These are phyloP conservation scores for Ormia ochracea DNA, from an alignment of 2,888 invertebrate genomes.

Conservation along the genomic window DNA sequence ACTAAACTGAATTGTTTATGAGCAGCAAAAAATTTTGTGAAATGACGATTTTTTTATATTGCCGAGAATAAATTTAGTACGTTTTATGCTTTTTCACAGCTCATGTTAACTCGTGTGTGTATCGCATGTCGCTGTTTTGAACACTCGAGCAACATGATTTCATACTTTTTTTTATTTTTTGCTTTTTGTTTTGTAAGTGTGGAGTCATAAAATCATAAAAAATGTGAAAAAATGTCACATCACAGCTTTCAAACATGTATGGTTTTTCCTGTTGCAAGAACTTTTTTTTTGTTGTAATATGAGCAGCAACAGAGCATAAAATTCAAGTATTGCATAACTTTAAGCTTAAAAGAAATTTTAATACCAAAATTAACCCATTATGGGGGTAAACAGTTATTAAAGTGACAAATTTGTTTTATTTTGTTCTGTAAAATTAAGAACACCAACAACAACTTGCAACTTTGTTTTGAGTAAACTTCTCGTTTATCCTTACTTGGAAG, in stretches of 20 bases:
- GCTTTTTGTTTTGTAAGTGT: conserved; percentile 14
- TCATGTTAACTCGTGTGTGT: neutral
- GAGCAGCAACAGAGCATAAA: conserved; percentile 33
- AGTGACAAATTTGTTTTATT: no score
- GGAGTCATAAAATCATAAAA: conserved; percentile 56
- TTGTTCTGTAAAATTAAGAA: no score
- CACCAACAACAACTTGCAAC: no score
- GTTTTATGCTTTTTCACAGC: neutral
- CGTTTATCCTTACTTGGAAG: no score
- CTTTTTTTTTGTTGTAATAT: conserved; percentile 25
- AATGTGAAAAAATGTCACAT: conserved; percentile 51
- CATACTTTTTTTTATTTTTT: no score
- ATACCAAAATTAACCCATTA: neutral
- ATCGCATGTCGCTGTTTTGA: conserved; percentile 17
- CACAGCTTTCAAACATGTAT: conserved; percentile 32
- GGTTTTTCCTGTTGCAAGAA: neutral
- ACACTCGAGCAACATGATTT: no score
- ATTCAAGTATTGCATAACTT: conserved; percentile 30
- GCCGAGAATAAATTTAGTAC: conserved; percentile 38
- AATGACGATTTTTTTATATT: neutral
- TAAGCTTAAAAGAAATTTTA: conserved; percentile 1
- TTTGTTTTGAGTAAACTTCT: no score
- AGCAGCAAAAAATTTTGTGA: neutral
- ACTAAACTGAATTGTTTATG: conserved; percentile 27
- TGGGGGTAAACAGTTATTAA: no score